Base-by-base conservation (phyloP, 2,797 vertebrate genomes). In the Chanos chanos region DNA sequence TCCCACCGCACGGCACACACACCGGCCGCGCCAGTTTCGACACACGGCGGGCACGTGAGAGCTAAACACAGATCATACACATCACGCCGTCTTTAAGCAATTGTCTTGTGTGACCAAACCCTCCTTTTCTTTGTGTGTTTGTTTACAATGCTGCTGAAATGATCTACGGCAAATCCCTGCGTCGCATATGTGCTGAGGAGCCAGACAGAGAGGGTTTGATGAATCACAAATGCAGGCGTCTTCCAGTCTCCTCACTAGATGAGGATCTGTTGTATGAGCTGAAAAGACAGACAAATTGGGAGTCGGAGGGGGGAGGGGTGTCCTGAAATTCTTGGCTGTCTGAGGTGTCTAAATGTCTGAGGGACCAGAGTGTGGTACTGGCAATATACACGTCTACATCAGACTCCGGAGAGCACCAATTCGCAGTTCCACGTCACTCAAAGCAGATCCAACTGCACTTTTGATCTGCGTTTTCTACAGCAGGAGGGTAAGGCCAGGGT, bases 241-340 rank as follows among this genome's bases (percentile, higher is more conserved):
- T 36, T 18, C 2, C 51, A 18, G 52, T 68, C 59, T 68, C 31
- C 37, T 31, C 45, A 41, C 48, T 33, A 33, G 31, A 51, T 47
- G 45, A 31, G 55, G 37, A 33, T 37, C 19, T 43, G 2, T 56
- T 18, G 9, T 6, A n/a, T 30, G 22, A 21, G 51, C 24, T n/a
- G 27, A 4, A 53, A 3, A 1, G 5, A 53, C 7, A 22, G 28
- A 49, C 8, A 45, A 12, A 54, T 71, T 77, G 16, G 24, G 13
- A 34, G 27, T 49, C 8, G 61, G 40, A 43, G 5, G 64, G 39
- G 73, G 52, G 62, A 55, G 49, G 59, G 66, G 58, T 81, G 72
- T 60, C 27, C 31, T 16, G 13, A 45, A 34, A 50, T 50, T 25
- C 58, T 71, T 13, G 41, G 58, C 71, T 70, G 70, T 58, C 39